Base-by-base conservation (phyloP, 2,797 vertebrate genomes). In the Prionace glauca region DNA sequence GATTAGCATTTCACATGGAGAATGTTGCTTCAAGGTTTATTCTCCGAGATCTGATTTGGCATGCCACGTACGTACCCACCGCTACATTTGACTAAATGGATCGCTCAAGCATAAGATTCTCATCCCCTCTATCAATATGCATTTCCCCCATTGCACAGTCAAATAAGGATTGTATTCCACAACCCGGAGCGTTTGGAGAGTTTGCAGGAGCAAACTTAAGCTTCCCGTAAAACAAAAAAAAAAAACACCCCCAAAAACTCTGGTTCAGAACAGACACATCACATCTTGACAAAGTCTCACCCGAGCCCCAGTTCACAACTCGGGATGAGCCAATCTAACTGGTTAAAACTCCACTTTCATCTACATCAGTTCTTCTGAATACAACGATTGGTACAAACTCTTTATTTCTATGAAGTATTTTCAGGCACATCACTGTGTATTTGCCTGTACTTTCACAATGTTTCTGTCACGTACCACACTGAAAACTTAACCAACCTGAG, bases 1-100 rank as follows among this genome's bases (percentile, higher is more conserved):
- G 67, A 94, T 94, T 94, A 94, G 92, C 92, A 94, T 71, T 71
- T 94, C 92, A 94, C 95, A 95, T 84, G 18, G 60, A 87, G 41
- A 86, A 71, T 32, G 79, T 77, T 60, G 74, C 29, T 81, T 60
- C 72, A 95, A 65, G n/a, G 72, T 95, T 95, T 95, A 86, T 41
- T 77, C 60, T 81, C 79, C 45, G 60, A 60, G 56, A 65, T 56
- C 71, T 14, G 74, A 79, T n/a, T 79, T 79, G 74, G 56, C 60
- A 86, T 95, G 95, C 95, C 74, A 32, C 0, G 72, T 79, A 62
- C 74, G 24, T n/a, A 62, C 67, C 20, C n/a, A 95, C 65, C 36
- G 74, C 81, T 71, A 88, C 79, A 95, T 87, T 67, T 60, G 95
- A 45, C 95, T 84, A 67, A 95, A 95, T 26, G 77, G 26, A 60